Evolutionary conservation across 2,888 invertebrate species (phyloP).

Genomic region (Spatulosminthurus flaviceps): DNA sequence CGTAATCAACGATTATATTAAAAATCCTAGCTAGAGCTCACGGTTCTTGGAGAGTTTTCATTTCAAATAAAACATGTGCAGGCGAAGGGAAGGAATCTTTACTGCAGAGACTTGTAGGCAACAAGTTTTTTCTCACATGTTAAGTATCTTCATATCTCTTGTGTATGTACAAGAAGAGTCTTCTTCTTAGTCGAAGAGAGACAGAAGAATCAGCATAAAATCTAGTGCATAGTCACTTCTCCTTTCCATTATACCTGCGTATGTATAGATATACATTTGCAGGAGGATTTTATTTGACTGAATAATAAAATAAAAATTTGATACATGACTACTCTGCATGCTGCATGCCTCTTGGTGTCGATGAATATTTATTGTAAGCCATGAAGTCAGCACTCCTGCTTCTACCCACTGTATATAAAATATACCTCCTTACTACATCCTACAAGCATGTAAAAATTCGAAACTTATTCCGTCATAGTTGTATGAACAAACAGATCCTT

Average conservation of each 20-base stretch:
- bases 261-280: neutral
- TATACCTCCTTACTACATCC: too few species aligned
- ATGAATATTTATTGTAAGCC: constrained; percentile 24
- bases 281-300: constrained; percentile 6
- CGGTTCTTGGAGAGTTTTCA: too few species aligned
- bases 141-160: too few species aligned
- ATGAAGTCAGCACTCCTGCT: constrained; percentile 10
- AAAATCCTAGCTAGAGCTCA: too few species aligned
- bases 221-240: constrained; percentile 5
- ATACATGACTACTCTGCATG: constrained; percentile 25
- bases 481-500: neutral
- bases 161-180: too few species aligned
- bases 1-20: too few species aligned
- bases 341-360: constrained; percentile 20
- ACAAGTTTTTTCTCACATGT: too few species aligned
- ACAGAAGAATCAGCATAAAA: neutral
- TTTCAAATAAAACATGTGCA: too few species aligned
- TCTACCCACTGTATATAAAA: neutral
- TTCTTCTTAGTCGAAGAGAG: too few species aligned
- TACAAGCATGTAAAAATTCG: too few species aligned
- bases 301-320: constrained; percentile 27
- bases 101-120: too few species aligned
- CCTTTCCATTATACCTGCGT: neutral
- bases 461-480: neutral
- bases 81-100: too few species aligned